Percentiles rank a stretch among this genome's conserved stretches.
These are phyloP conservation scores for Diachasmimorpha longicaudata DNA, from an alignment of 1,140 invertebrate species.

Conservation along the genomic window DNA sequence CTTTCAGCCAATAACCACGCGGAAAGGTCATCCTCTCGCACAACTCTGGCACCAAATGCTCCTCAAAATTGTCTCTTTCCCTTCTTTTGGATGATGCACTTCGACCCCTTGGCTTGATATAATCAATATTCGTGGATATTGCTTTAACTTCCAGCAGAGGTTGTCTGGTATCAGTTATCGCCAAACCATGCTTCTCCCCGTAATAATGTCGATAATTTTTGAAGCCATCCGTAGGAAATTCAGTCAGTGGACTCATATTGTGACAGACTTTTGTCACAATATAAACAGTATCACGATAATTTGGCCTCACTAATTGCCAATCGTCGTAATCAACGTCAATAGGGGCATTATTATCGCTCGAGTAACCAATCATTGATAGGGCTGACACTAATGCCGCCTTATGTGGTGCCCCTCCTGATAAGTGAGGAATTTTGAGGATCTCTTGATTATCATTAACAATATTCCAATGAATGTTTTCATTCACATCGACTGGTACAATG, in stretches of 20 bases:
- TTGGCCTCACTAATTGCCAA: conserved; percentile 44
- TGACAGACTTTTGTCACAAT: conserved; percentile 85
- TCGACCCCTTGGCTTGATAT: conserved; percentile 68
- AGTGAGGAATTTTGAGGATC: not conserved
- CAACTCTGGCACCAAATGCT: conserved; percentile 90
- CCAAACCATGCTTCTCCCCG: conserved; percentile 75
- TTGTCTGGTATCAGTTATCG: conserved; percentile 75
- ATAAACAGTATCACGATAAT: conserved; percentile 64
- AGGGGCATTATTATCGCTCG: not conserved
- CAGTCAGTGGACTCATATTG: conserved; percentile 77
- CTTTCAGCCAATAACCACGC: conserved; percentile 88
- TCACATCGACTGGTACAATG: conserved; percentile 71
- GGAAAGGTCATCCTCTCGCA: conserved; percentile 86
- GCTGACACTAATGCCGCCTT: not conserved
- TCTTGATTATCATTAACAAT: conserved; percentile 57
- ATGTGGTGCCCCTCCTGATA: not conserved
- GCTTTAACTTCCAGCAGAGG: conserved; percentile 90
- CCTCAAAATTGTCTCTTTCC: conserved; percentile 70
- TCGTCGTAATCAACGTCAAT: conserved; percentile 43
- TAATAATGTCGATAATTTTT: conserved; percentile 84
- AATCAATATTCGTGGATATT: conserved; percentile 79
- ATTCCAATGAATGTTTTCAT: conserved; percentile 71
- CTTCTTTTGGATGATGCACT: conserved; percentile 45
- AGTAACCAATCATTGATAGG: not conserved
- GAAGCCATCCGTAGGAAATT: conserved; percentile 81